Base-by-base conservation (phyloP, 2,113 vertebrate species). In the Pangasianodon hypophthalmus region DNA sequence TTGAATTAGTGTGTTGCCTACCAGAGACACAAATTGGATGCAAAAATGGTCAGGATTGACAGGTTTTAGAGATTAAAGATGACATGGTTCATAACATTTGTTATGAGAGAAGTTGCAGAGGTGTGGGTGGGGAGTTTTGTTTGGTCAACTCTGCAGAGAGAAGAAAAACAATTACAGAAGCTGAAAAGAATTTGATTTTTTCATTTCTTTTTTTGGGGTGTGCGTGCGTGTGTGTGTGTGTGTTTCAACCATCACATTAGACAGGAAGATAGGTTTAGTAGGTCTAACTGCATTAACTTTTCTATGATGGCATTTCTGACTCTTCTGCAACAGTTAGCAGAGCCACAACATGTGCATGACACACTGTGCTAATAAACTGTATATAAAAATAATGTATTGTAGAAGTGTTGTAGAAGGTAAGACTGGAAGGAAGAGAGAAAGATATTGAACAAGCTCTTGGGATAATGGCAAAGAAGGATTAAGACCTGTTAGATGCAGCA, bases 401-500 rank as follows among this genome's bases (percentile, higher is more conserved):
- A 19, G 84, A 69, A 54, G 54, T 48, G 60, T 37, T 82, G 0
- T 46, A 9, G 32, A 60, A 9, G 71, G 26, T n/a, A 60, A 69
- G 69, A 46, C 29, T 3, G 29, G 37, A 81, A n/a, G 29, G 6
- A 14, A 62, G 37, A 41, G 8, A 21, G 52, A 21, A 5, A 60
- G 41, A 26, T 9, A 26, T 26, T 77, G 37, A 48, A 82, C 2
- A 46, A 46, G 56, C 7, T 82, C 21, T 73, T 48, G 67, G 87
- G 83, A 81, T 64, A 44, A 82, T 77, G 71, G 64, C 44, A 77
- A 71, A 79, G n/a, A 58, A 46, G 80, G 87, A 93, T 92, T 91
- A 90, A 87, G 85, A 71, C 32, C 54, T 67, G 41, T 82, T 88
- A 56, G 88, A 84, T 90, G 77, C 80, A 44, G 83, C 50, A 73